Percentiles rank a stretch among this genome's conserved stretches.
Conservation (phyloP, 2,113 vertebrate species). For the Callocephalon fimbriatum region DNA sequence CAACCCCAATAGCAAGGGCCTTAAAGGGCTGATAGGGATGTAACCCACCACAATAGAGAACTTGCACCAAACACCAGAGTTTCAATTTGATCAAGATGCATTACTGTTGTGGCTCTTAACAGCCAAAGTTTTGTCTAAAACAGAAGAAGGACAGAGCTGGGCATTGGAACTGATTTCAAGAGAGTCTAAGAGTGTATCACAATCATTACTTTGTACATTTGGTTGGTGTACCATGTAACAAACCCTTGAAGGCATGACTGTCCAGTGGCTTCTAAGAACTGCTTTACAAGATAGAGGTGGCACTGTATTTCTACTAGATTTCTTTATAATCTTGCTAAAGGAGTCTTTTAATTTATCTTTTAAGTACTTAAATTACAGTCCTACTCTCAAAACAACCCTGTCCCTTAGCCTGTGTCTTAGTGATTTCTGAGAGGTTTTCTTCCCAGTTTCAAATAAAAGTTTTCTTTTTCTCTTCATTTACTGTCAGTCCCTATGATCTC, state of each 20-base stretch:
- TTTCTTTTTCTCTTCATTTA: neutral
- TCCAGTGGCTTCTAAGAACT: neutral
- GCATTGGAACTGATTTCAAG: neutral
- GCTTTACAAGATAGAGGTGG: neutral
- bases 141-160: neutral
- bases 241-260: neutral
- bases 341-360: neutral
- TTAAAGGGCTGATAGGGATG: neutral
- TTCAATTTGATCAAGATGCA: neutral
- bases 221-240: neutral
- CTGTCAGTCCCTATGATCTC: neutral
- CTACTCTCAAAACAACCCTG: neutral
- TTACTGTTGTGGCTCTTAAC: neutral
- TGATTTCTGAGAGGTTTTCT: neutral
- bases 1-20: rapidly evolving
- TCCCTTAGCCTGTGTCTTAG: neutral
- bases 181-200: neutral
- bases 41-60: neutral
- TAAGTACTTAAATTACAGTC: neutral
- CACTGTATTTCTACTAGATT: neutral
- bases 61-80: neutral
- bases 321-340: neutral
- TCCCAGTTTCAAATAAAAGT: neutral
- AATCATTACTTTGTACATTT: neutral
- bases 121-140: neutral